A percentile compares a stretch with the other conserved stretches of the same genome.
Evolutionary conservation across 2,113 vertebrate genomes (phyloP).

Genomic region (Myxocyprinus asiaticus): DNA sequence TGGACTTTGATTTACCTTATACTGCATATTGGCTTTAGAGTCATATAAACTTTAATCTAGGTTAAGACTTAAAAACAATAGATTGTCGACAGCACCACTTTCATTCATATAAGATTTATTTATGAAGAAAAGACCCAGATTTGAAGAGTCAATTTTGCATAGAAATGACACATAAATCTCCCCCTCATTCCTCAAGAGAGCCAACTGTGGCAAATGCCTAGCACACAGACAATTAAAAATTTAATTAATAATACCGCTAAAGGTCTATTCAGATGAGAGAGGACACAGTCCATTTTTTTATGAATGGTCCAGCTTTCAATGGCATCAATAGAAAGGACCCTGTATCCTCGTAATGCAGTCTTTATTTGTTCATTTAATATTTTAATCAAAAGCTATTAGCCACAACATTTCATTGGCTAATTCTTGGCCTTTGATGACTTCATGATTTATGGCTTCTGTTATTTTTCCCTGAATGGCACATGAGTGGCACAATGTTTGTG

Average conservation of each 20-base stretch:
- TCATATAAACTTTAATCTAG: not conserved
- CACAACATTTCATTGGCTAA: too few relatives aligned
- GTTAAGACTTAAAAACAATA: not conserved
- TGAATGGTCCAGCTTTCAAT: not conserved
- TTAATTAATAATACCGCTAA: conserved; percentile 35
- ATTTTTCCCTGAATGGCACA: too few relatives aligned
- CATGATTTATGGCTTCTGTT: too few relatives aligned
- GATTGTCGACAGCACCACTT: too few relatives aligned
- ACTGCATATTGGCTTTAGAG: not conserved
- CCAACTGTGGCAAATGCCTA: not conserved
- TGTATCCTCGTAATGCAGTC: conserved; percentile 13
- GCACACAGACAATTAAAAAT: conserved; percentile 44
- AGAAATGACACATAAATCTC: conserved; percentile 15
- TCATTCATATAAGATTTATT: too few relatives aligned
- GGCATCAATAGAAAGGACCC: conserved; percentile 18
- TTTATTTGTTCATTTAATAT: too few relatives aligned
- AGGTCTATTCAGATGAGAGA: conserved; percentile 35
- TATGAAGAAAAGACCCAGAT: not conserved
- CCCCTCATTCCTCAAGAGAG: conserved; percentile 10
- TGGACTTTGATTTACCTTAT: not conserved
- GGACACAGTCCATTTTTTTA: conserved; percentile 21
- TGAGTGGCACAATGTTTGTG: too few relatives aligned
- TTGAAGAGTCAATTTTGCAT: not conserved
- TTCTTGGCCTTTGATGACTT: too few relatives aligned
- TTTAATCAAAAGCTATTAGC: too few relatives aligned